Base-by-base conservation (phyloP, 2,113 vertebrate genomes). In the Indri indri region DNA sequence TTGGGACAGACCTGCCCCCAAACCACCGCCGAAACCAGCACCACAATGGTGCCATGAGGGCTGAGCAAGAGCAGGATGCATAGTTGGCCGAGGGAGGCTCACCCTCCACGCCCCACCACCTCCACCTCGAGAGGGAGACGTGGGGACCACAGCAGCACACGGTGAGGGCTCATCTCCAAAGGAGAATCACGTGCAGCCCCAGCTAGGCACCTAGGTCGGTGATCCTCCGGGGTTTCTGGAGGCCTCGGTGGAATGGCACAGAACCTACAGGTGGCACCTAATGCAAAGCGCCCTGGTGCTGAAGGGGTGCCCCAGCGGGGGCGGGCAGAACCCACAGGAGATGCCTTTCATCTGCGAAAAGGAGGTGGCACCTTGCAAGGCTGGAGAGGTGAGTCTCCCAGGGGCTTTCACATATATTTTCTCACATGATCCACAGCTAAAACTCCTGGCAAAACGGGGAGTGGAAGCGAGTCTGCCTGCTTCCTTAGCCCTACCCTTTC, bases 221-320 rank as follows among this genome's bases (percentile, higher is more conserved):
- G 34, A 30, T 17, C 14, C 27, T 57, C 23, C 5, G 5, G 68
- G 63, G 25, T 37, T 79, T 27, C 63, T 18, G 54, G 23, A 7
- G 17, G 65, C 42, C 18, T 3, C 9, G n/a, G 40, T 0, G 45
- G 25, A 52, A 57, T 0, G 1, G 3, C 11, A 1, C 27, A 65
- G 88, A 22, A 32, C 2, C 4, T 18, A 6, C 40, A 47, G 70
- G 25, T 1, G 23, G 80, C 3, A 3, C 13, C 1, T 32, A 61
- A 27, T 47, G 9, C 47, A 13, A 10, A 68, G 65, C 14, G 5
- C 27, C 17, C n/a, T n/a, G 5, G 0, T n/a, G 66, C 8, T 3
- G 14, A 68, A 9, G 22, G 47, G 54, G 73, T 50, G 42, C 12
- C 32, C 3, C 14, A 7, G 32, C 6, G 1, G 32, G 14, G 30